These are phyloP conservation scores for Copidosoma floridanum DNA, from an alignment of 1,140 invertebrate species.

Conservation along the genomic window DNA sequence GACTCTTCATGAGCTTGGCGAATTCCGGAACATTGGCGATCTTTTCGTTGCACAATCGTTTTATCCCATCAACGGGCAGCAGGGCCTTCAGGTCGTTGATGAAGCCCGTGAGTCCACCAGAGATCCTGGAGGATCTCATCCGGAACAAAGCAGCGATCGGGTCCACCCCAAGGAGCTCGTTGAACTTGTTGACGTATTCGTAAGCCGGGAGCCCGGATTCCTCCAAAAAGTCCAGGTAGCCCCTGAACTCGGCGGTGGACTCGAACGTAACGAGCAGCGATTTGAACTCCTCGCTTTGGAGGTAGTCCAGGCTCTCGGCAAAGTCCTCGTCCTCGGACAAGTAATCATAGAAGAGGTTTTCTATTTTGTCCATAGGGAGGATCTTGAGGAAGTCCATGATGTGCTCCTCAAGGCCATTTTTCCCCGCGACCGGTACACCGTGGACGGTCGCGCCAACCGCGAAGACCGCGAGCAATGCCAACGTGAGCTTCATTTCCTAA, in stretches of 20 bases:
- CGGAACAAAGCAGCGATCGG: background rate
- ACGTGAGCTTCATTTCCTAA: conserved; percentile 25
- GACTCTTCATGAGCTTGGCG: conserved; percentile 18
- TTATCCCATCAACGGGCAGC: conserved; percentile 34
- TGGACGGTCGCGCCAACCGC: conserved; percentile 2
- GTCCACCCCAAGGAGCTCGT: conserved; percentile 27
- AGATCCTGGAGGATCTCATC: conserved; percentile 2
- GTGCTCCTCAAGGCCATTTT: too few species aligned
- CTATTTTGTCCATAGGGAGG: conserved; percentile 23
- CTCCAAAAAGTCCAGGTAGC: conserved; percentile 28
- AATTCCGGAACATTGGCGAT: conserved; percentile 29
- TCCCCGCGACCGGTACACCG: background rate
- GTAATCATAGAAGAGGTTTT: conserved; percentile 31
- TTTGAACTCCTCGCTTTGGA: conserved; percentile 32
- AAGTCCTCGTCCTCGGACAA: conserved; percentile 30
- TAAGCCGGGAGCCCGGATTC: conserved; percentile 29
- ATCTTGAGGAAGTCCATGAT: conserved; percentile 34
- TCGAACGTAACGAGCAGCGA: conserved; percentile 29
- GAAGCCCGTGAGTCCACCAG: conserved; percentile 31
- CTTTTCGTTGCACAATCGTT: conserved; percentile 36
- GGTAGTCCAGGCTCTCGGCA: conserved; percentile 24
- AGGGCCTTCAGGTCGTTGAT: conserved; percentile 31
- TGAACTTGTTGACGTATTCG: conserved; percentile 27
- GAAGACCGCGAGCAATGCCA: conserved; percentile 21
- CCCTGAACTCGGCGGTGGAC: conserved; percentile 27